A percentile compares a stretch with the other conserved stretches of the same genome.
phyloP scores from a whole-genome alignment of 2,888 invertebrate genomes.

The Campoplex nolae region DNA sequence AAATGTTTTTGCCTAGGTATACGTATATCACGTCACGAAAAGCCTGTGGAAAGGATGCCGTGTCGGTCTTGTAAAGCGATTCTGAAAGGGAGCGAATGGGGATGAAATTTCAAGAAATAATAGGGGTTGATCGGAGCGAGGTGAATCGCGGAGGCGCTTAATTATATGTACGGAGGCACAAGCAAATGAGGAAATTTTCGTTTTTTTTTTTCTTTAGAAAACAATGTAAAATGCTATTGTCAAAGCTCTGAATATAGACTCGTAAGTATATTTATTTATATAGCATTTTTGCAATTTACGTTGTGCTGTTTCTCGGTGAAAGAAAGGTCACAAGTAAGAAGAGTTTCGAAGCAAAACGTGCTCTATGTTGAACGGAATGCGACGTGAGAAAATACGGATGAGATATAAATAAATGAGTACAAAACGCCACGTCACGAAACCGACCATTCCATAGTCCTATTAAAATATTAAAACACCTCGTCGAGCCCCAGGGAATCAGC shows the following conservation, averaged over 20 bases:
- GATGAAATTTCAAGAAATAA: not conserved
- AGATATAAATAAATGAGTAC: slow-evolving; percentile 82
- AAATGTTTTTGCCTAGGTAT: slow-evolving; percentile 7
- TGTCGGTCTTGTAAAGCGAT: slow-evolving; percentile 27
- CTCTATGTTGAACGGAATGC: slow-evolving; percentile 78
- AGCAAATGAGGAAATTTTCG: not conserved
- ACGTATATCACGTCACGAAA: slow-evolving; percentile 50
- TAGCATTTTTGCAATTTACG: not conserved
- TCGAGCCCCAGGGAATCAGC: slow-evolving; percentile 80
- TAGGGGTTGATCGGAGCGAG: not conserved
- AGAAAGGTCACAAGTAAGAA: slow-evolving; percentile 2
- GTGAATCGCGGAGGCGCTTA: not conserved
- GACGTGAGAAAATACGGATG: slow-evolving; percentile 64
- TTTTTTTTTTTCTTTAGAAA: not conserved
- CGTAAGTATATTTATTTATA: not conserved
- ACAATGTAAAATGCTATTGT: not conserved
- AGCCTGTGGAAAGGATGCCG: slow-evolving; percentile 48
- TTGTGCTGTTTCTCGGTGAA: not conserved
- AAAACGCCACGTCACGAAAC: slow-evolving; percentile 84
- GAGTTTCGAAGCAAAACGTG: slow-evolving; percentile 64
- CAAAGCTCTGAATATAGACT: not conserved
- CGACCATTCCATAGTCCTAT: slow-evolving; percentile 83
- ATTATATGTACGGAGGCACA: not conserved
- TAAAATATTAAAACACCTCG: slow-evolving; percentile 85
- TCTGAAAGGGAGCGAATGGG: not conserved